Base-by-base conservation (phyloP, 2,888 invertebrate species). In the Lasius fuliginosus region DNA sequence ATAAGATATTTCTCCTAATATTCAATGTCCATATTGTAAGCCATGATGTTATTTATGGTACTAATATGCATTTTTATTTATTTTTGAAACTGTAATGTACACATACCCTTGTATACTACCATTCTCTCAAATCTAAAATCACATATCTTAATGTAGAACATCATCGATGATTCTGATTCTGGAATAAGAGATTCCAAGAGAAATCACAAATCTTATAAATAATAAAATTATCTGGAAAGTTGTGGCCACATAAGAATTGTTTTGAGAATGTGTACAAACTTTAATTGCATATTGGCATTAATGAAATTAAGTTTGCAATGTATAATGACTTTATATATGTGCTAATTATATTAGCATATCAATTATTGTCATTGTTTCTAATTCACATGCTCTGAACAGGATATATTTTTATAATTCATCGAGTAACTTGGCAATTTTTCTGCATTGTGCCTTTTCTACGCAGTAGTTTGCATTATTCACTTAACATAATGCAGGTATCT, bases 321-420 rank as follows among this genome's bases (percentile, higher is more conserved):
- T 46, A 46, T 18, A 30, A 62, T 15, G 12, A 23, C 11, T 46
- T 83, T 62, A 62, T 46, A 64, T 53, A 40, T 12, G 56, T 46
- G 12, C n/a, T 53, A 58, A 67, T 64, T 69, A n/a, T 49, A 53
- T 49, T 82, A 42, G 62, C 36, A 33, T 62, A 75, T 73, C 8
- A 53, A 33, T 73, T 71, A 60, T 62, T 71, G 60, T 23, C n/a
- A 56, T 79, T 81, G n/a, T 62, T 53, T 77, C 49, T 81, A 23
- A 75, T 71, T 42, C 30, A 85, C 1, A 36, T 36, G n/a, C 18
- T 65, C 5, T 40, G 30, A 79, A 86, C 56, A 73, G 75, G 74
- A 67, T 82, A 84, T 83, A 77, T 53, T 82, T 87, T 86, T 75
- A 82, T 69, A 77, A 87, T 46, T 84, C 67, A 73, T 18, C 18